Percentiles rank a stretch among this genome's conserved stretches.
Conservation (phyloP, 2,888 invertebrate species). For the Phytoseiulus persimilis region DNA sequence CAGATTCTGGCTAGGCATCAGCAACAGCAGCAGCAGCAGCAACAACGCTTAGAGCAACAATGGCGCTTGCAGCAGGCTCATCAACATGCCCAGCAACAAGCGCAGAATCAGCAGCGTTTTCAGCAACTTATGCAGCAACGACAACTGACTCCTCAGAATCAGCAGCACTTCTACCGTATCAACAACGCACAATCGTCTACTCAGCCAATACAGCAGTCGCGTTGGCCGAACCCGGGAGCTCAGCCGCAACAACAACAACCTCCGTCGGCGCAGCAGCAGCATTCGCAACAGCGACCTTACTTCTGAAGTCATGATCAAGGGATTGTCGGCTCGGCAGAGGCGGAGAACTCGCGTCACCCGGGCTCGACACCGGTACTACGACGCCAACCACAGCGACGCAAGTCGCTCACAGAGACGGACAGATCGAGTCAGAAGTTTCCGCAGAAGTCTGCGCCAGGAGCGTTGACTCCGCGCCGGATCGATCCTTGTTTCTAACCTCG, state of each 20-base stretch:
- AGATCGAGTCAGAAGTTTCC: neutral
- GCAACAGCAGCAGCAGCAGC: conserved; percentile 15
- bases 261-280: conserved; percentile 19
- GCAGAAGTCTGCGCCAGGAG: neutral
- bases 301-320: neutral
- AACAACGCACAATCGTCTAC: conserved; percentile 22
- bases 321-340: neutral
- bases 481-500: no score
- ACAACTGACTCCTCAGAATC: conserved; percentile 9
- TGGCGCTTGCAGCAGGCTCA: neutral
- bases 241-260: conserved; percentile 24
- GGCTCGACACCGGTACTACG: no score
- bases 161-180: conserved; percentile 36
- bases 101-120: conserved; percentile 19
- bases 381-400: no score
- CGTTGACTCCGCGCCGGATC: neutral
- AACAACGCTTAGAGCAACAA: conserved; percentile 17
- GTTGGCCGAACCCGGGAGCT: neutral
- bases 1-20: neutral
- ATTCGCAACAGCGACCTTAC: conserved; percentile 15
- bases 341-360: neutral
- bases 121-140: conserved; percentile 25
- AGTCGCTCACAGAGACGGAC: neutral
- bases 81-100: conserved; percentile 15
- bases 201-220: neutral